Evolutionary conservation across 2,888 invertebrate species (phyloP).

Genomic region (Cotesia congregata): DNA sequence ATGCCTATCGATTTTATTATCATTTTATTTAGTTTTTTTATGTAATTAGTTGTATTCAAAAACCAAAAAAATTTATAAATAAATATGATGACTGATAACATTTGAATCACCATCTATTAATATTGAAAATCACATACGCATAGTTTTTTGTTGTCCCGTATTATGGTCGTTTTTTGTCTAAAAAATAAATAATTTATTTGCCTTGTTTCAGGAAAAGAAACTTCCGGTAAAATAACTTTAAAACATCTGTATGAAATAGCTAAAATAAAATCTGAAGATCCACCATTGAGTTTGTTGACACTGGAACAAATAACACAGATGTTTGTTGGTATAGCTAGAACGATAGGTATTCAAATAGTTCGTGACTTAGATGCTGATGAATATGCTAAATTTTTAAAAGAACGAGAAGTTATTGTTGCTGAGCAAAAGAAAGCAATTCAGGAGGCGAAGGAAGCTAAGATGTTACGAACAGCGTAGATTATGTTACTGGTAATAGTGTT

Average conservation of each 20-base stretch:
- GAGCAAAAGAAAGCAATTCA: slow-evolving; percentile 83
- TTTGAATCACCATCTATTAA: too few relatives aligned
- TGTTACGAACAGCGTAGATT: slow-evolving; percentile 82
- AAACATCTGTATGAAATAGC: slow-evolving; percentile 99
- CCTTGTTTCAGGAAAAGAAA: slow-evolving; percentile 76
- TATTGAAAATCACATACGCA: too few relatives aligned
- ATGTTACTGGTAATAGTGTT: slow-evolving; percentile 30
- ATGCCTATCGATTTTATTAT: too few relatives aligned
- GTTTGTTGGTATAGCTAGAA: slow-evolving; percentile 83
- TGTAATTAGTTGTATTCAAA: too few relatives aligned
- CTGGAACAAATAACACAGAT: slow-evolving; percentile 83
- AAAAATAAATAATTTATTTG: slow-evolving; percentile 20
- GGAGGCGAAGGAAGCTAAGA: slow-evolving; percentile 90
- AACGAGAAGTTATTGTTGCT: slow-evolving; percentile 79
- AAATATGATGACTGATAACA: too few relatives aligned
- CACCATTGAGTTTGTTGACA: slow-evolving; percentile 76
- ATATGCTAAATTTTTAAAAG: slow-evolving; percentile 85
- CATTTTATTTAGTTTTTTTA: too few relatives aligned
- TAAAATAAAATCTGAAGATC: slow-evolving; percentile 92
- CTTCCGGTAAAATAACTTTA: slow-evolving; percentile 89
- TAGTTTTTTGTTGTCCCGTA: too few relatives aligned
- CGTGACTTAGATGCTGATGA: slow-evolving; percentile 82
- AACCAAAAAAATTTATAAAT: too few relatives aligned
- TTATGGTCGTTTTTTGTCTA: not conserved
- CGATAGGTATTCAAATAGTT: slow-evolving; percentile 90